A percentile compares a stretch with the other conserved stretches of the same genome.
Evolutionary conservation across 2,113 vertebrate species (phyloP).

Genomic region (Pteropus alecto): DNA sequence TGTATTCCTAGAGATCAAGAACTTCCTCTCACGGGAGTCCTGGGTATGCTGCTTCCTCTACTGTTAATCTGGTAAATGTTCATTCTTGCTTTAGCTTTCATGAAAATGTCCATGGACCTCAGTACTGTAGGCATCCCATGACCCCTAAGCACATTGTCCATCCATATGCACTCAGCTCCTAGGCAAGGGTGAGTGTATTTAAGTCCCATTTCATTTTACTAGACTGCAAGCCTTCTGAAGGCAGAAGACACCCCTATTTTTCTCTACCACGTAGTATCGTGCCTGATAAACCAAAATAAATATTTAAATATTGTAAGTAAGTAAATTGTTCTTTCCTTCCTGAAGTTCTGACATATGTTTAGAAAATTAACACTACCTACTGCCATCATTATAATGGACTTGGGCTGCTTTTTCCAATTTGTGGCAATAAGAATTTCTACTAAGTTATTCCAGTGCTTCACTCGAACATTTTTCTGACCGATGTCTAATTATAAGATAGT

Average conservation of each 20-base stretch:
- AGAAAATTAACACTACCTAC: not conserved
- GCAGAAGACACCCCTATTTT: not conserved
- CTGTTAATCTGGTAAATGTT: not conserved
- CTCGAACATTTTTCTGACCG: not conserved
- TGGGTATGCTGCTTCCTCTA: not conserved
- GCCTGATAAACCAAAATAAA: not conserved
- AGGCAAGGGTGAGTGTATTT: fast-evolving
- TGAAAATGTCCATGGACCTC: not conserved
- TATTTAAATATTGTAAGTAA: not conserved
- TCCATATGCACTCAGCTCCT: not conserved
- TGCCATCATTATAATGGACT: not conserved
- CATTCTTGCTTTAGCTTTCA: not conserved
- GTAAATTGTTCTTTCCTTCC: not conserved
- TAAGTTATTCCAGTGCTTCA: not conserved
- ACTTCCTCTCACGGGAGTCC: not conserved
- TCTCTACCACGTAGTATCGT: not conserved
- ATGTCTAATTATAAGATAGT: not conserved
- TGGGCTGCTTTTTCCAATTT: not conserved
- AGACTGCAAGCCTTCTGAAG: not conserved
- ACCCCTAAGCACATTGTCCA: not conserved
- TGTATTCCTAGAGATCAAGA: not conserved
- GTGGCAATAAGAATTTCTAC: not conserved
- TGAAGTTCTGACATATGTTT: not conserved
- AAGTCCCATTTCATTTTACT: not conserved
- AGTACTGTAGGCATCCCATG: not conserved